Evolutionary conservation across 2,113 vertebrate genomes (phyloP), one percentile per base, ranked within the genome.

Genomic region (Proterorhinus semilunaris): DNA sequence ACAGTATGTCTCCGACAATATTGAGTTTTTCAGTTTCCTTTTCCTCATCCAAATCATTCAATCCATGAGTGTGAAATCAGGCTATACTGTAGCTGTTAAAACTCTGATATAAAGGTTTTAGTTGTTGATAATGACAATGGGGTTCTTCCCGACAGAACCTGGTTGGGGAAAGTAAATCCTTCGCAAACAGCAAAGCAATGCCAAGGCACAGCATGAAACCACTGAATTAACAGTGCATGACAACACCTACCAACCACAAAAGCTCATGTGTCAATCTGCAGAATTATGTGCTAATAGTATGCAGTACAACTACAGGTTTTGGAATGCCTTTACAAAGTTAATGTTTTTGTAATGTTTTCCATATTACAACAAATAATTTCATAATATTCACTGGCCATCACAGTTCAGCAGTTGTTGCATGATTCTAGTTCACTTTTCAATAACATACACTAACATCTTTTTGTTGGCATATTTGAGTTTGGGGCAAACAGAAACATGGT

Each of bases 141-240:
- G 46, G 51, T 62, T 58, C 73, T 78, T 85, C 46, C 54, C 78
- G 62, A 70, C 68, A 72, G 27, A 70, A 65, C 75, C 62, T 66
- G 66, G 7, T 68, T 70, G 69, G 80, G 68, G 72, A 68, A 66
- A 43, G 71, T 78, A 86, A 85, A 83, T 82, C 82, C 76, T 81
- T 43, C 69, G 65, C 54, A 68, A 68, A 72, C 44, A 62, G 68
- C 75, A 70, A 65, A 86, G 64, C 71, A 57, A 79, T 72, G 82
- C 86, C 85, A 86, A 87, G 59, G 62, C 85, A 68, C 82, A 83
- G 85, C 82, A 66, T 76, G 85, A 66, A 72, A 74, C 80, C 74
- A 82, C 80, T 86, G 76, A 80, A 72, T 81, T 72, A 84, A 89
- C 75, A 83, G 6, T 58, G 72, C 66, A 62, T 74, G 69, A 66